phyloP scores from a whole-genome alignment of 2,888 invertebrate genomes.

The Ophion ventricosus region DNA sequence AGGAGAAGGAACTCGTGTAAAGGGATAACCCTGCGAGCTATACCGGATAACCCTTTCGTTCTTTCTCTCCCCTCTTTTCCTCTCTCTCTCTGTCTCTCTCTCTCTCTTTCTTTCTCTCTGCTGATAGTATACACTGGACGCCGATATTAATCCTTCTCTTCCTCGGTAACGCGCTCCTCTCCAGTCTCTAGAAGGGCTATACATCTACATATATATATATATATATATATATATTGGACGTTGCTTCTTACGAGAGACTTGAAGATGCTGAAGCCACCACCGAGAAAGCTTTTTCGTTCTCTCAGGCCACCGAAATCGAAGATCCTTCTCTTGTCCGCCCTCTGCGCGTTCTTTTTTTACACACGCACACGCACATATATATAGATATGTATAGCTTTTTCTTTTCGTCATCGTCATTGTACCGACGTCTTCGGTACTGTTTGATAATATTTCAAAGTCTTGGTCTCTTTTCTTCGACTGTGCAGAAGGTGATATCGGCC shows the following conservation, averaged over 20 bases:
- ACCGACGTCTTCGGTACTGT: slow-evolving; percentile 58
- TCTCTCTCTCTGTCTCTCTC: slow-evolving; percentile 55
- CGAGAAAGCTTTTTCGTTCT: slow-evolving; percentile 20
- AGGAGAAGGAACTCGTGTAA: slow-evolving; percentile 71
- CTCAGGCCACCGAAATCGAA: slow-evolving; percentile 57
- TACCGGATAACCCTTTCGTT: slow-evolving; percentile 71
- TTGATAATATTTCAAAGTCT: slow-evolving; percentile 58
- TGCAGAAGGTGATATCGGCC: slow-evolving; percentile 42
- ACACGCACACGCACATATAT: neutral
- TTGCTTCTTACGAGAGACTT: neutral
- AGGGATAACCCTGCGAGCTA: slow-evolving; percentile 74
- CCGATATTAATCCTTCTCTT: slow-evolving; percentile 72
- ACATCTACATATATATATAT: neutral
- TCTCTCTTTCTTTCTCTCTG: slow-evolving; percentile 11
- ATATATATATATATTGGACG: neutral
- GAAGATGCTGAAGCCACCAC: slow-evolving; percentile 47
- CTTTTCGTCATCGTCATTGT: slow-evolving; percentile 56
- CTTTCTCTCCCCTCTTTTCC: slow-evolving; percentile 29
- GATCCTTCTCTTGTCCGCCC: slow-evolving; percentile 33
- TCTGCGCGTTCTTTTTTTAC: slow-evolving; percentile 34
- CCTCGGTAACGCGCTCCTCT: slow-evolving; percentile 53
- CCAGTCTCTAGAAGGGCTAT: neutral
- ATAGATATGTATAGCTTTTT: slow-evolving; percentile 14
- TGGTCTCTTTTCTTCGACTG: slow-evolving; percentile 16
- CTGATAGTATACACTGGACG: slow-evolving; percentile 47